Evolutionary conservation across 2,888 invertebrate species (phyloP).

Genomic region (Hypomecis punctinalis): DNA sequence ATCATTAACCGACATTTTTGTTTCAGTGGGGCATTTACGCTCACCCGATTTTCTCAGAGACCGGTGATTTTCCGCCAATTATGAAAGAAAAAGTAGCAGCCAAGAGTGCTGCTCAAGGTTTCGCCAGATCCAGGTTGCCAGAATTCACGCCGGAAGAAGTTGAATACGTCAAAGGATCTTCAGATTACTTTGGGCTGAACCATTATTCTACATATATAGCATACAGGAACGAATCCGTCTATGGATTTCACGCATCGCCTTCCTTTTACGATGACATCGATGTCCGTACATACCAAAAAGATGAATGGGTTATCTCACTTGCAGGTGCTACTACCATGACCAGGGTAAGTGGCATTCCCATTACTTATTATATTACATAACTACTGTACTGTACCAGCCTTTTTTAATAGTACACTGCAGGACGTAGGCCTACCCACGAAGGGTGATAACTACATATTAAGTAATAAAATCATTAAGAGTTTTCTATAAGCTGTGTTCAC

Average conservation of each 20-base stretch:
- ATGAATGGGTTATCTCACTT: constrained; percentile 37
- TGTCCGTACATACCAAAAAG: constrained; percentile 27
- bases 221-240: constrained; percentile 52
- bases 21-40: constrained; percentile 70
- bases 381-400: no score
- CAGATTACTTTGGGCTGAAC: constrained; percentile 84
- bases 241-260: constrained; percentile 41
- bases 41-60: constrained; percentile 71
- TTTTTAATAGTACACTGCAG: no score
- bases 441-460: no score
- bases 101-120: constrained; percentile 58
- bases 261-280: constrained; percentile 47
- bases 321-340: constrained; percentile 31
- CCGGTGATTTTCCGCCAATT: constrained; percentile 78
- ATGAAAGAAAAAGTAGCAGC: constrained; percentile 70
- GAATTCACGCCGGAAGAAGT: constrained; percentile 57
- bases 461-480: no score
- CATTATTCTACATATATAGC: constrained; percentile 83
- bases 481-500: no score
- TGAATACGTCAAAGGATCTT: constrained; percentile 55
- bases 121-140: constrained; percentile 55
- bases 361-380: not conserved
- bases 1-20: not conserved
- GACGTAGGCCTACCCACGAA: no score
- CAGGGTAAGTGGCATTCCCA: constrained; percentile 31